These are phyloP conservation scores for Tragelaphus imberbis DNA, from an alignment of 2,113 vertebrate species.

Conservation along the genomic window DNA sequence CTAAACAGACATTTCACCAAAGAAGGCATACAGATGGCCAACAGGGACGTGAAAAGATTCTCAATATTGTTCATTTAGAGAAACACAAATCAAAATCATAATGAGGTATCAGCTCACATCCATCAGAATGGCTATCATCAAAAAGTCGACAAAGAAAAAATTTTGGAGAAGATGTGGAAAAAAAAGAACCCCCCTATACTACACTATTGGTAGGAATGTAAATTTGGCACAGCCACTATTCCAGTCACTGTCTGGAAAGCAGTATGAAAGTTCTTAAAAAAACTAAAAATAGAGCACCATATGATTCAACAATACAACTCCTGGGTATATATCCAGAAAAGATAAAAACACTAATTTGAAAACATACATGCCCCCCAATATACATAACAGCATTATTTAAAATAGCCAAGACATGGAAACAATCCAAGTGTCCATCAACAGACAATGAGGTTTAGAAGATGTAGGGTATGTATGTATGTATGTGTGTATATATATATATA, in stretches of 20 bases:
- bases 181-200: background rate
- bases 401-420: background rate
- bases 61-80: background rate
- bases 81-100: background rate
- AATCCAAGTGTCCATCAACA: background rate
- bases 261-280: background rate
- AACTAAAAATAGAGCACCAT: background rate
- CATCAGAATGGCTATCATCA: background rate
- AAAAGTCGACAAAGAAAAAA: background rate
- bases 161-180: background rate
- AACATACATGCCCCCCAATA: background rate
- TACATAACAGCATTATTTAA: background rate
- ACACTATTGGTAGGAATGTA: background rate
- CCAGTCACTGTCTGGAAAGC: background rate
- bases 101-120: background rate
- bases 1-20: background rate
- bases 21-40: background rate
- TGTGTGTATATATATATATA: too few species aligned
- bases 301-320: background rate
- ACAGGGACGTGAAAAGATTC: background rate
- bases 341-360: background rate
- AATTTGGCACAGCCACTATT: background rate
- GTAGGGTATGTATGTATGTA: too few species aligned
- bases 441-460: background rate
- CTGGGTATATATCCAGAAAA: background rate